Evolutionary conservation across 2,113 vertebrate species (phyloP).

Genomic region (Ancistrus triradiatus): DNA sequence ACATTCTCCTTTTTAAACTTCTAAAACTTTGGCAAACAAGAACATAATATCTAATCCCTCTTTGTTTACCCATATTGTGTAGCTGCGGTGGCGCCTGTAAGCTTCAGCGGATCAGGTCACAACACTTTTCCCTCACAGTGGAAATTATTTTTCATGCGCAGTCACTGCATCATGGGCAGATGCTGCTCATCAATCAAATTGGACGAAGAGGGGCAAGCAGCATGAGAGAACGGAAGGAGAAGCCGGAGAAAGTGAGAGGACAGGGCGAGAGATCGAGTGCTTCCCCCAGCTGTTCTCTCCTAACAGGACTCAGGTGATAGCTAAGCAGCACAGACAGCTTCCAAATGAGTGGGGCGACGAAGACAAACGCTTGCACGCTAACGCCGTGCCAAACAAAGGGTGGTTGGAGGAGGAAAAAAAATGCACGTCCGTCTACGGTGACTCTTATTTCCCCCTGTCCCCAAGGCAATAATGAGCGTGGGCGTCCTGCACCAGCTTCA

Average conservation of each 20-base stretch:
- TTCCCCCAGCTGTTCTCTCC: slow-evolving; percentile 55
- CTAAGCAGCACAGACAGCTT: slow-evolving; percentile 48
- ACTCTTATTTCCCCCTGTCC: slow-evolving; percentile 42
- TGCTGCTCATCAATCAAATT: slow-evolving; percentile 48
- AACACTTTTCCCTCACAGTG: slow-evolving; percentile 4
- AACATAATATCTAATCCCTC: no score
- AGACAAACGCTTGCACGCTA: slow-evolving; percentile 41
- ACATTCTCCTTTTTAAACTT: no score
- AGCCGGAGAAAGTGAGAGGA: background rate
- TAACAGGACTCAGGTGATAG: slow-evolving; percentile 68
- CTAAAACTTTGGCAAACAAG: no score
- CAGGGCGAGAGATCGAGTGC: background rate
- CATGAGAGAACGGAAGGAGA: background rate
- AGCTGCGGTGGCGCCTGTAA: background rate
- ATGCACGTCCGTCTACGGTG: slow-evolving; percentile 3
- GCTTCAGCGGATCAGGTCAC: slow-evolving; percentile 15
- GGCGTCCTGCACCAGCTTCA: slow-evolving; percentile 36
- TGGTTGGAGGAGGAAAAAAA: slow-evolving; percentile 35
- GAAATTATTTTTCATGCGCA: slow-evolving; percentile 43
- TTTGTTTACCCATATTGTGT: no score
- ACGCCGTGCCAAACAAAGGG: slow-evolving; percentile 52
- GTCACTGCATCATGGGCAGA: slow-evolving; percentile 36
- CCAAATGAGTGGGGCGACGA: slow-evolving; percentile 48
- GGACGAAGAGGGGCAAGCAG: background rate
- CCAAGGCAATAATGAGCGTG: slow-evolving; percentile 50